Percentiles rank a stretch among this genome's conserved stretches.
Evolutionary conservation across 30 jellyfish, hydroid and myxozoan genomes (phyloP).

Genomic region (Rhopilema esculentum): DNA sequence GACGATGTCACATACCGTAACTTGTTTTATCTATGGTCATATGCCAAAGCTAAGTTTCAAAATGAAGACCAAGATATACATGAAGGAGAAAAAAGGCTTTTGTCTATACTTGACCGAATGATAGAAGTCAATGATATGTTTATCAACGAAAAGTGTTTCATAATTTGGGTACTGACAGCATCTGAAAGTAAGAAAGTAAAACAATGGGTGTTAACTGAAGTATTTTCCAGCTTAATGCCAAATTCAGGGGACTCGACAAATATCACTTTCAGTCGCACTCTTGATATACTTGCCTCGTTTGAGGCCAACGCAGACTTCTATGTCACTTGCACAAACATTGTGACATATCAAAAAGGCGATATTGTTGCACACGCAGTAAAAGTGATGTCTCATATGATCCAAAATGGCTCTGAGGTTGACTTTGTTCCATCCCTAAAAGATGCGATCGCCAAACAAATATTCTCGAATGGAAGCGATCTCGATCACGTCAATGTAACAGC

Average conservation of each 20-base stretch:
- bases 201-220: slow-evolving; percentile 9
- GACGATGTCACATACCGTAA: slow-evolving; percentile 46
- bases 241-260: neutral
- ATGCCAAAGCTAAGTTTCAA: slow-evolving; percentile 1
- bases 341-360: neutral
- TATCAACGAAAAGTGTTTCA: slow-evolving; percentile 40
- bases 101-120: slow-evolving; percentile 11
- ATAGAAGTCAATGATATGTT: neutral
- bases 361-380: neutral
- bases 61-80: neutral
- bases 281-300: slow-evolving; percentile 3
- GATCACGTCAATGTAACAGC: slow-evolving; percentile 17
- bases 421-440: neutral
- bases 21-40: slow-evolving; percentile 74
- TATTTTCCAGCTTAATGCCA: neutral
- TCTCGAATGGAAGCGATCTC: slow-evolving; percentile 30
- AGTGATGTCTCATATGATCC: slow-evolving; percentile 7
- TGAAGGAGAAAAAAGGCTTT: neutral
- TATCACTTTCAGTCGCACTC: neutral
- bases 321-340: neutral
- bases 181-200: neutral
- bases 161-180: slow-evolving; percentile 30
- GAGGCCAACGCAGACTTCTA: slow-evolving; percentile 19
- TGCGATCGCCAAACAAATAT: slow-evolving; percentile 20
- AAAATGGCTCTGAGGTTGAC: neutral